Evolutionary conservation across 2,113 vertebrate species (phyloP).

Genomic region (Isurus oxyrinchus): DNA sequence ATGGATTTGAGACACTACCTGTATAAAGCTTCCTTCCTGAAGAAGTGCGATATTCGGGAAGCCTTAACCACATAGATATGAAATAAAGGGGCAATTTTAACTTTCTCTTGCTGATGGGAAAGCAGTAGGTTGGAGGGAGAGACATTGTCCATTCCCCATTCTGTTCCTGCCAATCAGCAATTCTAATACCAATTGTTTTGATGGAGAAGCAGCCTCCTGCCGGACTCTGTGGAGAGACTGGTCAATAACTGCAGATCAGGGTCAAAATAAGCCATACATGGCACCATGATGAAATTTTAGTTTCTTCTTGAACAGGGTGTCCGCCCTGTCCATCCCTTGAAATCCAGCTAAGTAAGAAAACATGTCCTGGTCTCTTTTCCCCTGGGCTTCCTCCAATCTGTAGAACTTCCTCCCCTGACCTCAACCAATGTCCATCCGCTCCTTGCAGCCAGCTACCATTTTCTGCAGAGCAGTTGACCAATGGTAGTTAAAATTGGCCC

Average conservation of each 20-base stretch:
- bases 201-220: background rate
- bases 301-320: background rate
- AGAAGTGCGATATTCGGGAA: background rate
- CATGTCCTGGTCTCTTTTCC: background rate
- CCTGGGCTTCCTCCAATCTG: no score
- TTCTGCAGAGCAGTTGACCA: no score
- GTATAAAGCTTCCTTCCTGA: background rate
- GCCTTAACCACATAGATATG: background rate
- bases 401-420: no score
- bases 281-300: background rate
- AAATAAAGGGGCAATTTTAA: background rate
- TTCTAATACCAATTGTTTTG: background rate
- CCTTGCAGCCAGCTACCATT: no score
- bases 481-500: no score
- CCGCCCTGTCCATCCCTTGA: background rate
- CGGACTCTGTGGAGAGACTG: background rate
- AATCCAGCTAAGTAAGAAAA: background rate
- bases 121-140: background rate
- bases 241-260: background rate
- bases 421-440: no score
- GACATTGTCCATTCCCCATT: background rate
- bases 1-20: no score
- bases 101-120: background rate
- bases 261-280: background rate
- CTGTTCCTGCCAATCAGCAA: background rate